Evolutionary conservation across 2,113 vertebrate genomes (phyloP), one percentile per base, ranked within the genome.

Genomic region (Tyrannus savana): DNA sequence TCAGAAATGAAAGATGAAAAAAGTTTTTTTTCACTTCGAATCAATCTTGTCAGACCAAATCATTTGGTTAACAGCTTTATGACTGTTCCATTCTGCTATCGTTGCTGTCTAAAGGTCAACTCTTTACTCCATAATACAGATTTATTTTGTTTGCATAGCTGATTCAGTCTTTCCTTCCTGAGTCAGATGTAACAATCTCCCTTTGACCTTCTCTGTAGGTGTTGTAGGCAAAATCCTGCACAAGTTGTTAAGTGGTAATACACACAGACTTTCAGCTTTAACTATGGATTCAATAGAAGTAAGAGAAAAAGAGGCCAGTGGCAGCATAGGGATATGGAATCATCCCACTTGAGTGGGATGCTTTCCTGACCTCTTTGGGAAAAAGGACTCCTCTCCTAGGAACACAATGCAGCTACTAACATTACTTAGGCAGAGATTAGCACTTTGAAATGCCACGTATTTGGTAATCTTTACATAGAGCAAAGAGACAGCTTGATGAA

Each of bases 121-220:
- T 89, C 73, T 91, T 94, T 95, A 60, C 59, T 28, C 46, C 52
- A 23, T 66, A 75, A 91, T 90, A 79, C 55, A 95, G 75, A 53
- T 56, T 76, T 64, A 68, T 83, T 91, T 95, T 96, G 88, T 77
- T 95, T 94, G 58, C 73, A 42, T 90, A 84, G 95, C 78, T 97
- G 81, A 95, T 95, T 96, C 92, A 95, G 73, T 91, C 63, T 93
- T 96, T 94, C 77, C 95, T 95, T 42, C 71, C 68, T 49, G 66
- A 90, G 50, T 80, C 89, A 94, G 52, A 87, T 58, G 55, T 66
- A 66, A 78, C 89, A 79, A 87, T 91, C 31, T 91, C 62, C 88
- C 83, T 87, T 94, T 81, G 94, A 94, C 77, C 84, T 96, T 93
- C 87, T 94, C 49, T 90, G 50, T 47, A 94, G 86, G 56, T 89